A percentile compares a stretch with the other conserved stretches of the same genome.
phyloP scores from a whole-genome alignment of 1,140 invertebrate genomes.

The Saxidomus purpurata region DNA sequence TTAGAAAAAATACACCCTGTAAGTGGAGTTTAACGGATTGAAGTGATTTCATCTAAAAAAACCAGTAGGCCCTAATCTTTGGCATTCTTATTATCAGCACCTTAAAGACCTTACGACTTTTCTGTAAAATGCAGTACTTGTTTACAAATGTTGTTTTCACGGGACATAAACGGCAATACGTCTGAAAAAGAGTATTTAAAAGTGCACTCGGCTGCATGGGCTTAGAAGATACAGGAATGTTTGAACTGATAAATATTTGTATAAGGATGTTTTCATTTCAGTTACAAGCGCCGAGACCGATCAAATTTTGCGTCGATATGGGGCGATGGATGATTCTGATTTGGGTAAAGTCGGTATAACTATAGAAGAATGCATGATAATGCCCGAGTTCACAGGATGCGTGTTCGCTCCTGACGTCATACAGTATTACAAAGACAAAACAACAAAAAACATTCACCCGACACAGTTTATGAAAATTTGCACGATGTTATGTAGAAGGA shows the following conservation, averaged over 20 bases:
- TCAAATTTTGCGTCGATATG: conserved; percentile 73
- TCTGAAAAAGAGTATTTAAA: no score
- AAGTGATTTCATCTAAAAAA: no score
- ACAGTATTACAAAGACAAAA: conserved; percentile 67
- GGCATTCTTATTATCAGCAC: no score
- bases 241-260: no score
- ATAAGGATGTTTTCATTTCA: conserved; percentile 56
- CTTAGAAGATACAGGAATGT: no score
- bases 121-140: no score
- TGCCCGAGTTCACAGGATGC: conserved; percentile 78
- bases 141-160: no score
- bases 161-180: no score
- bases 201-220: no score
- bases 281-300: conserved; percentile 73
- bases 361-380: conserved; percentile 69
- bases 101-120: no score
- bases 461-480: conserved; percentile 75
- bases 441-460: conserved; percentile 69
- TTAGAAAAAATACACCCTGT: conserved; percentile 33
- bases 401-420: conserved; percentile 74
- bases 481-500: conserved; percentile 71
- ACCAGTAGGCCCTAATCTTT: no score
- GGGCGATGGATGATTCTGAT: conserved; percentile 69
- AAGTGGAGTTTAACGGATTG: no score
- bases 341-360: conserved; percentile 72